Conservation (phyloP, 1,140 invertebrate genomes). For the Caenorhabditis tropicalis region DNA sequence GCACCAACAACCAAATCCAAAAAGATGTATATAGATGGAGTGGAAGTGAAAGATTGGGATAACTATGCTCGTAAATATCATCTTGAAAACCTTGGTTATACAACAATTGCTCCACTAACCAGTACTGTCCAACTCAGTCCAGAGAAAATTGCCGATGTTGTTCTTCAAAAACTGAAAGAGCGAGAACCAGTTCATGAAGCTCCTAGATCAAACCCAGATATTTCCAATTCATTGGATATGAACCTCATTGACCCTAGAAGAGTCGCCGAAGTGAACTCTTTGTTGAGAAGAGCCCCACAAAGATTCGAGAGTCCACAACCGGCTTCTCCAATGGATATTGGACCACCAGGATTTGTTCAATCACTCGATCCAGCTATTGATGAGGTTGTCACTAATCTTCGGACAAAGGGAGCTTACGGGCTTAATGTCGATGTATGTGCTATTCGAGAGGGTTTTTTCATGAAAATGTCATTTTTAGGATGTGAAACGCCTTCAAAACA, state of each 20-base stretch:
- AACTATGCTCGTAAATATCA: constrained; percentile 22
- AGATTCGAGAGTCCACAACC: neutral
- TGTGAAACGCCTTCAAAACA: constrained; percentile 38
- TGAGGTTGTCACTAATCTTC: constrained; percentile 42
- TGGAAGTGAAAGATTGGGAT: constrained; percentile 40
- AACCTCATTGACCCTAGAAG: constrained; percentile 38
- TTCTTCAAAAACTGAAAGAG: neutral
- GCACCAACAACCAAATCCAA: neutral
- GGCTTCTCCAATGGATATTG: neutral
- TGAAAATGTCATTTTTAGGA: no score
- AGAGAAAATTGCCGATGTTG: constrained; percentile 30
- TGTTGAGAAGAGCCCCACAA: constrained; percentile 49
- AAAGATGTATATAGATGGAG: constrained; percentile 38
- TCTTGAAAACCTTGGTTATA: neutral
- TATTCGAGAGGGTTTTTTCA: no score
- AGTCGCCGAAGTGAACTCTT: constrained; percentile 42
- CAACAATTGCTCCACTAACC: constrained; percentile 37
- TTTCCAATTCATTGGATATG: constrained; percentile 43
- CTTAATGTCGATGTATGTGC: constrained; percentile 8
- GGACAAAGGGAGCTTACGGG: constrained; percentile 31
- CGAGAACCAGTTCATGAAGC: neutral
- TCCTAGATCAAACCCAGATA: neutral
- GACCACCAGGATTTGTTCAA: constrained; percentile 32
- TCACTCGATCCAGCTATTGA: constrained; percentile 19
- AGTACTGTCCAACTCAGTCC: neutral